A percentile compares a stretch with the other conserved stretches of the same genome.
phyloP scores from a whole-genome alignment of 2,888 invertebrate genomes.

The Cheilosia scutellata region DNA sequence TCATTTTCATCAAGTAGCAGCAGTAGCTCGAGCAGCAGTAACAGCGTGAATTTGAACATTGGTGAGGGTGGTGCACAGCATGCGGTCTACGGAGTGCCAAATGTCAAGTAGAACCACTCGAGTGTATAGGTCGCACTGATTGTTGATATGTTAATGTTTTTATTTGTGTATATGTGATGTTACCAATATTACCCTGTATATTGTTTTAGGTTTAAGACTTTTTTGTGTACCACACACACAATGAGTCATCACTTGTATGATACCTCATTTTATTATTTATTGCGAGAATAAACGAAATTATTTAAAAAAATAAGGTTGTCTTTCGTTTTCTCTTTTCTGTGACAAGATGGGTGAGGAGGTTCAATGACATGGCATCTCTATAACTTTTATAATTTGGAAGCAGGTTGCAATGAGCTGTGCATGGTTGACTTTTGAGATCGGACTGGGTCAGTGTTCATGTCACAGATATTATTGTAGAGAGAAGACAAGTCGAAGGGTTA shows the following conservation, averaged over 20 bases:
- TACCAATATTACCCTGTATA: conserved; percentile 54
- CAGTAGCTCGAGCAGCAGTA: conserved; percentile 32
- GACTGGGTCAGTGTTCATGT: neutral
- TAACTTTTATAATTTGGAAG: neutral
- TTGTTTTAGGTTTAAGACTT: conserved; percentile 52
- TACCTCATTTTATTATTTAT: conserved; percentile 74
- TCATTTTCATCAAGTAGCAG: conserved; percentile 29
- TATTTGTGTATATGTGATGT: conserved; percentile 68
- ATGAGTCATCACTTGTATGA: conserved; percentile 66
- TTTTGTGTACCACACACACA: conserved; percentile 44
- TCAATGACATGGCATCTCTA: conserved; percentile 1
- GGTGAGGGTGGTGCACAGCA: conserved; percentile 64
- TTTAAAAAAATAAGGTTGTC: conserved; percentile 9
- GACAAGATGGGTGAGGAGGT: neutral
- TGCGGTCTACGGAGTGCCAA: conserved; percentile 77
- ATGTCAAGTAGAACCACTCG: conserved; percentile 66
- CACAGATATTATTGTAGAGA: neutral
- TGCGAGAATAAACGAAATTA: conserved; percentile 75
- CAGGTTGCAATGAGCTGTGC: neutral
- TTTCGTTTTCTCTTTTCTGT: conserved; percentile 17
- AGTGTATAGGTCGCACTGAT: neutral
- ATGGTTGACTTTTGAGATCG: neutral
- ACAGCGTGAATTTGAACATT: conserved; percentile 32
- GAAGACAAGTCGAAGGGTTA: no score
- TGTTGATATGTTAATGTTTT: conserved; percentile 49